Evolutionary conservation across 1,140 invertebrate genomes (phyloP).

Genomic region (Pseudomyrmex dendroicus): DNA sequence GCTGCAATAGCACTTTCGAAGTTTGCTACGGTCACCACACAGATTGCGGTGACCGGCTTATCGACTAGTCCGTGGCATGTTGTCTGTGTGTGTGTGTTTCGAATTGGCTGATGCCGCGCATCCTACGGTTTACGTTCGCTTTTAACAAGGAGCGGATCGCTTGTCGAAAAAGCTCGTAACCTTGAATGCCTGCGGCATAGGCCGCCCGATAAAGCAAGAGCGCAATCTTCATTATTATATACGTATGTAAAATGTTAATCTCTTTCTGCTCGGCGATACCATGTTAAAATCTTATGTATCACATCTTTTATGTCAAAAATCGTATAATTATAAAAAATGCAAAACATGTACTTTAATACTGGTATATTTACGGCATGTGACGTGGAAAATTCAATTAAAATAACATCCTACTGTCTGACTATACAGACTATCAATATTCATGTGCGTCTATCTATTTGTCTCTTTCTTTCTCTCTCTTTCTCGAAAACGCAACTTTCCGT

Average conservation of each 20-base stretch:
- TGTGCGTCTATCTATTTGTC: too few relatives aligned
- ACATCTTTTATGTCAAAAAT: too few relatives aligned
- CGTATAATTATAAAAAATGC: too few relatives aligned
- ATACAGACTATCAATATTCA: constrained; percentile 34
- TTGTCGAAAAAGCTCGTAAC: constrained; percentile 33
- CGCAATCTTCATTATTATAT: constrained; percentile 14
- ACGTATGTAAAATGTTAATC: not conserved
- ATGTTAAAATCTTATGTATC: not conserved
- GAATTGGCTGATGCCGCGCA: constrained; percentile 12
- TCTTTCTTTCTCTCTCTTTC: not conserved
- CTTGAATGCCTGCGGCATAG: constrained; percentile 23
- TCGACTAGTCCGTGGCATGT: constrained; percentile 8
- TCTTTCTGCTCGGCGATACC: not conserved
- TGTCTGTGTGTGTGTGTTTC: constrained; percentile 8
- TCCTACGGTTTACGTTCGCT: constrained; percentile 50
- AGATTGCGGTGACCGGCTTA: constrained; percentile 54
- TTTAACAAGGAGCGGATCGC: constrained; percentile 11
- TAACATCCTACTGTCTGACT: constrained; percentile 23
- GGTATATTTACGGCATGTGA: constrained; percentile 8
- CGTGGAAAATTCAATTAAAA: constrained; percentile 38
- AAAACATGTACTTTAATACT: not conserved
- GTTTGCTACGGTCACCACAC: constrained; percentile 27
- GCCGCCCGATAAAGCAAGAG: not conserved
- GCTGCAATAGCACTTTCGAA: constrained; percentile 37
- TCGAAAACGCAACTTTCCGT: constrained; percentile 52